Percentiles rank a stretch among this genome's conserved stretches.
These are phyloP conservation scores for Carduelis carduelis DNA, from an alignment of 2,797 vertebrate genomes.

Conservation along the genomic window DNA sequence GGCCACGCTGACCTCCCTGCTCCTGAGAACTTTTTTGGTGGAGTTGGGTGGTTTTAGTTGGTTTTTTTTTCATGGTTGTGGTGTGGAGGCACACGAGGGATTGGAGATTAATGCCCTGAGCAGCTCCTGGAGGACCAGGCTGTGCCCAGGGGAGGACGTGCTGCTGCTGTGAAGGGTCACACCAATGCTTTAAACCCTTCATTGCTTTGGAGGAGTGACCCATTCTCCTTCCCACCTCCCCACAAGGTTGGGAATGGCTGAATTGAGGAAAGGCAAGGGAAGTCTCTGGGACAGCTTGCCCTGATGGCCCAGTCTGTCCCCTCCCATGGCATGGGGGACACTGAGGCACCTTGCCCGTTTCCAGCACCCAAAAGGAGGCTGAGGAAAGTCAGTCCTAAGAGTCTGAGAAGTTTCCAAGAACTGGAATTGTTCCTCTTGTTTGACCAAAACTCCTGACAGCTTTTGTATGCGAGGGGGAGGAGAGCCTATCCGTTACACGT, in stretches of 20 bases:
- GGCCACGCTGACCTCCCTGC: neutral
- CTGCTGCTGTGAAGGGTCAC: constrained; percentile 63
- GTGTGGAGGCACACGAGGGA: constrained; percentile 16
- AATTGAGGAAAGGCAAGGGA: neutral
- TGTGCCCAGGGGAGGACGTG: constrained; percentile 11
- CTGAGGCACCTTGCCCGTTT: rapidly evolving
- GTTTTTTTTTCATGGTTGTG: constrained; percentile 25
- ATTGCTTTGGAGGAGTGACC: neutral
- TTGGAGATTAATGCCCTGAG: constrained; percentile 37
- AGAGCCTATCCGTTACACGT: constrained; percentile 74
- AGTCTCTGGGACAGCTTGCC: neutral
- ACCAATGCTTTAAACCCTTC: constrained; percentile 44
- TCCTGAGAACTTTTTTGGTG: neutral
- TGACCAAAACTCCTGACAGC: constrained; percentile 32
- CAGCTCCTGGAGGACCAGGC: constrained; percentile 54
- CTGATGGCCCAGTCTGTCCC: rapidly evolving
- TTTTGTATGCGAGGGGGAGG: constrained; percentile 54
- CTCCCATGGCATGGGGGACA: rapidly evolving
- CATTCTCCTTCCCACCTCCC: neutral
- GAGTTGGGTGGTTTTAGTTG: neutral
- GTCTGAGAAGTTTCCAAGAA: neutral
- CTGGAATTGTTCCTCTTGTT: neutral
- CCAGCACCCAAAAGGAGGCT: neutral
- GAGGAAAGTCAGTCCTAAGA: neutral
- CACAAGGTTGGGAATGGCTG: neutral